These are phyloP conservation scores for Heliconius eleuchia DNA, from an alignment of 1,140 invertebrate species.

Conservation along the genomic window DNA sequence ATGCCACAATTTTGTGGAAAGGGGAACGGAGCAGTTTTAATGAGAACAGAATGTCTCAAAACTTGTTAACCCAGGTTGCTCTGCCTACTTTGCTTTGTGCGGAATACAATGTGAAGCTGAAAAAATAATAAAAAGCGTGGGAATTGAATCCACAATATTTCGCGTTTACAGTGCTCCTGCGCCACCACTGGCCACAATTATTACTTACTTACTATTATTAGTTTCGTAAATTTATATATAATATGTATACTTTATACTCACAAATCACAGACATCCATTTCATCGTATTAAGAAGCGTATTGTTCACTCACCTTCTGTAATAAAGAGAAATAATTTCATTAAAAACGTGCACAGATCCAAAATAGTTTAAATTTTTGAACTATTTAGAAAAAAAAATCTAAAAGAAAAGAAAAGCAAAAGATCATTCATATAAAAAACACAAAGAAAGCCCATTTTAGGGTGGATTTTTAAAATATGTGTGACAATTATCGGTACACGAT, in stretches of 20 bases:
- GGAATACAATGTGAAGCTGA: no score
- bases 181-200: no score
- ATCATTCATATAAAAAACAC: conserved; percentile 51
- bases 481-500: conserved; percentile 79
- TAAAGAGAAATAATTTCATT: conserved; percentile 55
- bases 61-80: no score
- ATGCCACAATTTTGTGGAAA: no score
- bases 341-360: conserved; percentile 47
- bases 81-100: no score
- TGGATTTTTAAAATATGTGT: conserved; percentile 77
- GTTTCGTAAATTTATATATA: no score
- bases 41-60: no score
- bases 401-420: conserved; percentile 40
- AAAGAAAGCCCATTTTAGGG: conserved; percentile 53
- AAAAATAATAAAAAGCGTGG: no score
- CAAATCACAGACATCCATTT: conserved; percentile 28
- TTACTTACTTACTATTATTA: no score
- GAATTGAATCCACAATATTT: no score
- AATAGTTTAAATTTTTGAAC: conserved; percentile 28
- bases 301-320: conserved; percentile 76
- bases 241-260: not conserved
- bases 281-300: conserved; percentile 42
- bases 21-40: no score
- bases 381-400: conserved; percentile 44
- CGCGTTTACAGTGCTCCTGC: no score